Base-by-base conservation (phyloP, 2,797 vertebrate species). In the Chelonia mydas region DNA sequence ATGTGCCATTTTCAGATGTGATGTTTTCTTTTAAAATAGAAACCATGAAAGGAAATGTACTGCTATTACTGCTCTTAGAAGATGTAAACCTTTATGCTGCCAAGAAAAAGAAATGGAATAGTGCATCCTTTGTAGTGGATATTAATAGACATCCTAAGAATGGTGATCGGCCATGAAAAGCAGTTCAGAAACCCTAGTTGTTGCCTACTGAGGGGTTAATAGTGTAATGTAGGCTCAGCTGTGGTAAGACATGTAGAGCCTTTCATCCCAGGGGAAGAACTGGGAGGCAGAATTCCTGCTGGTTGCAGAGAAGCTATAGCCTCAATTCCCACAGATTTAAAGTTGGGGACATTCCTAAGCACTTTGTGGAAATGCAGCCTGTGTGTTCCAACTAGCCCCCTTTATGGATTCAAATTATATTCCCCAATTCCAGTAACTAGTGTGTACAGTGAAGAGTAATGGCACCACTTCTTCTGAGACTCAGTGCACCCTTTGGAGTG, bases 31-130 rank as follows among this genome's bases (percentile, higher is more conserved):
- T 83, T 47, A 55, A 91, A 89, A 91, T 72, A 28, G 74, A 94
- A 97, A 90, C 76, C 37, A n/a, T 93, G 83, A 65, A 94, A 92
- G 83, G 87, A 94, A 93, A 91, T 55, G 41, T 77, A 86, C 28
- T 25, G 11, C 77, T 92, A 95, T 93, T 92, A 84, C 83, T 90
- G 91, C 89, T 95, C 76, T 93, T 90, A 83, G 61, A 85, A 55
- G 37, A 95, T 78, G 45, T 79, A 93, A 96, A 92, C 13, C 74
- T 97, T 94, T 86, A 54, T 5, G 51, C 5, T 41, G 21, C 80
- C 51, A 86, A 79, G 57, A 95, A 65, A 94, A 93, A 85, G 76
- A 84, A 94, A 87, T 45, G 2, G 77, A 88, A 25, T 45, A 87
- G 31, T 15, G 3, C 77, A 54, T 86, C 47, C 49, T 79, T 90